Evolutionary conservation across 2,888 invertebrate genomes (phyloP), one percentile per base, ranked within the genome.

Genomic region (Tachina fera): DNA sequence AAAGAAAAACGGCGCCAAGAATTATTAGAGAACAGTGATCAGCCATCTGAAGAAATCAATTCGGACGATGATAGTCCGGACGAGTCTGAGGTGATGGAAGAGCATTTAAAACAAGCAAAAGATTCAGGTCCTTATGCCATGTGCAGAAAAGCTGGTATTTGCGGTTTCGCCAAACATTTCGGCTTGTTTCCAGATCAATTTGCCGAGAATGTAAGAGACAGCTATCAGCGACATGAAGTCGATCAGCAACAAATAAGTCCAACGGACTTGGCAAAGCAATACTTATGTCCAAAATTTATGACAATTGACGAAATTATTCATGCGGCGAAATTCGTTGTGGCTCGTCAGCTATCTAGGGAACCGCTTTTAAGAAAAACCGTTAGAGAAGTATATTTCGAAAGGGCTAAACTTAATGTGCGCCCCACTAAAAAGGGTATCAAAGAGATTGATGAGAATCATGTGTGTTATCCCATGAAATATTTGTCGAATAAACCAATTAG

Each of bases 391-490:
- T 96, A 97, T 92, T 96, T 96, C 89, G 98, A 98, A 91, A 94
- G 98, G 13, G 98, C 98, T 5, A 97, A 97, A 87, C 92, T 99
- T 82, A 94, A 94, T 83, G 96, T 97, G 1, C 92, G 92, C 1
- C 98, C 99, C 1, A 99, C 99, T 0, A 96, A 97, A 90, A 96
- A 97, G 88, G 99, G 99, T 0, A 91, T 96, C 51, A 98, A 98
- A 93, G 97, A 98, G 90, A 98, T 99, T 87, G 99, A 99, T 91
- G 99, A 99, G 93, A 96, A 96, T 88, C 98, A 99, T 92, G 94
- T 96, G 0, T 96, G 97, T 88, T 98, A 95, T 91, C 95, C 95
- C 49, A 94, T 97, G 94, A 98, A 98, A 91, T 99, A 98, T 91
- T 91, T 99, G 60, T 97, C 96, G 91, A 96, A 97, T 91, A 99